A percentile compares a stretch with the other conserved stretches of the same genome.
Evolutionary conservation across 2,888 invertebrate species (phyloP).

Genomic region (Aphelenchoides bicaudatus): DNA sequence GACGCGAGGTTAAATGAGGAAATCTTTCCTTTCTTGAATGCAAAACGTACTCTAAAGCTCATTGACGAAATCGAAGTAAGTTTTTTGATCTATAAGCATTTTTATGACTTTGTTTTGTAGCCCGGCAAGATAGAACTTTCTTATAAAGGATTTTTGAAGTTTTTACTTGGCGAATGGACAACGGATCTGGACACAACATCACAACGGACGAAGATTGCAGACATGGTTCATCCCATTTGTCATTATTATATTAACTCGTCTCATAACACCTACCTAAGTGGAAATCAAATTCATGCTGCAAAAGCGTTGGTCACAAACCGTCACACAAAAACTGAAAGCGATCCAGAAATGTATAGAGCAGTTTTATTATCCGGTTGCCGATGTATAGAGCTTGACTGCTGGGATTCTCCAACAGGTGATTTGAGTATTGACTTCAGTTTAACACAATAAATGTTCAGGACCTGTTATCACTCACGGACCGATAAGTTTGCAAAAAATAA

Average conservation of each 20-base stretch:
- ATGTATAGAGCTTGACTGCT: constrained; percentile 95
- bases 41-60: neutral
- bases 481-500: constrained; percentile 44
- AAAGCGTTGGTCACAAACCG: constrained; percentile 29
- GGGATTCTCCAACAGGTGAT: constrained; percentile 86
- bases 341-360: constrained; percentile 95
- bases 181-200: constrained; percentile 94
- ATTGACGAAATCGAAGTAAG: constrained; percentile 3
- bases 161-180: constrained; percentile 98
- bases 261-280: constrained; percentile 50
- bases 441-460: constrained; percentile 72
- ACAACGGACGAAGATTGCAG: constrained; percentile 48
- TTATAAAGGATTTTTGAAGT: constrained; percentile 90
- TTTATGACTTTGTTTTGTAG: too few species aligned
- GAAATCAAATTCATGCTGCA: constrained; percentile 37
- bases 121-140: constrained; percentile 66
- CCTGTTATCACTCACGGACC: constrained; percentile 39
- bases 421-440: constrained; percentile 70
- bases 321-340: constrained; percentile 66
- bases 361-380: constrained; percentile 69
- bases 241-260: constrained; percentile 51
- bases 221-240: constrained; percentile 42
- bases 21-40: constrained; percentile 1
- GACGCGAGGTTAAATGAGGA: constrained; percentile 95
- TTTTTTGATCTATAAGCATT: too few species aligned